Percentiles rank a stretch among this genome's conserved stretches.
Evolutionary conservation across 2,113 vertebrate species (phyloP).

Genomic region (Calcarius ornatus): DNA sequence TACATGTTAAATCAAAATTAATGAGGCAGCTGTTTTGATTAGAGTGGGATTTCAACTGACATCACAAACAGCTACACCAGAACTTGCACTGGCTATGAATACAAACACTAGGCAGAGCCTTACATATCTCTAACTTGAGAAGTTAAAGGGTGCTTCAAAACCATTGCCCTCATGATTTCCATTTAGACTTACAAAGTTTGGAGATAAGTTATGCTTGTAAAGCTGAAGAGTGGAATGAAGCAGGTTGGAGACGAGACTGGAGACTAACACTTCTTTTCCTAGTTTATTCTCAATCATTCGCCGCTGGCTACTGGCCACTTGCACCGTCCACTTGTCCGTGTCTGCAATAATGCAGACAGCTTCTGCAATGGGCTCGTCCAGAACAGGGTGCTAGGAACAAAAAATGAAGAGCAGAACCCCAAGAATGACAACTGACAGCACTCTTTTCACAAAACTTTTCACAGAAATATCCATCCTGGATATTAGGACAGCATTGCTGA

Average conservation of each 20-base stretch:
- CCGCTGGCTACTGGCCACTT: slow-evolving; percentile 96
- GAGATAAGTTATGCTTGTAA: slow-evolving; percentile 94
- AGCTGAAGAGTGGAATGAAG: slow-evolving; percentile 97
- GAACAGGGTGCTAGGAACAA: slow-evolving; percentile 86
- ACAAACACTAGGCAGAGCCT: neutral
- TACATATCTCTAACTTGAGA: neutral
- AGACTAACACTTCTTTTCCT: slow-evolving; percentile 95
- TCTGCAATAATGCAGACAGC: slow-evolving; percentile 98
- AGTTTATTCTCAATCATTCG: slow-evolving; percentile 88
- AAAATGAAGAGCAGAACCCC: neutral
- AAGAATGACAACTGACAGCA: neutral
- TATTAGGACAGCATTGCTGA: neutral
- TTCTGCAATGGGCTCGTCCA: slow-evolving; percentile 98
- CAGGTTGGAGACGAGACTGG: slow-evolving; percentile 90
- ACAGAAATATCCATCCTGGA: neutral
- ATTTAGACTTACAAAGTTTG: slow-evolving; percentile 89
- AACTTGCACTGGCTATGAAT: neutral
- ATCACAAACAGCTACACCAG: neutral
- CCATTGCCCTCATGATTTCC: fast-evolving
- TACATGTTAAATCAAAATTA: neutral
- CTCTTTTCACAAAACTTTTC: neutral
- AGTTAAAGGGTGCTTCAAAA: neutral
- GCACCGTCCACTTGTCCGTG: slow-evolving; percentile 95
- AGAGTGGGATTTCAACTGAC: neutral
- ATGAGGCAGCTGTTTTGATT: neutral